Base-by-base conservation (phyloP, 2,797 vertebrate genomes). In the Aphelocoma californica region DNA sequence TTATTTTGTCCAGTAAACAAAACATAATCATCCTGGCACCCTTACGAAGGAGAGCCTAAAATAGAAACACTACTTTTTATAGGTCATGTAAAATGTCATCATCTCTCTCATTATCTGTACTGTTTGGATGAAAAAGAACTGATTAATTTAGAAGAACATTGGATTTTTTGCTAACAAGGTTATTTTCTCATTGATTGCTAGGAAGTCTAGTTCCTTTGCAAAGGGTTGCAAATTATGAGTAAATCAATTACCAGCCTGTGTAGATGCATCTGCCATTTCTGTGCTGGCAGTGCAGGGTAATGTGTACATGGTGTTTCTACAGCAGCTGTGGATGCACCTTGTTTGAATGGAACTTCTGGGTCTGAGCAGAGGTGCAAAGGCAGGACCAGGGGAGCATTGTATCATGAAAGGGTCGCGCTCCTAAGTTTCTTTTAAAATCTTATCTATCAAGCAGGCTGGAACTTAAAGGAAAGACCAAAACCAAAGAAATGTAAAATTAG, bases 1-100 rank as follows among this genome's bases (percentile, higher is more conserved):
- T 97, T 96, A 95, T 96, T 93, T 73, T 90, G 92, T 95, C 95
- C 92, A 84, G 93, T 91, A 95, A 95, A 95, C 96, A 97, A 94
- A 95, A 65, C 86, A 82, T 96, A 96, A 96, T 96, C 86, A 95
- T 94, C 61, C 56, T 94, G 91, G 91, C 94, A 96, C 83, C 94
- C 83, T 93, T 91, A 86, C 0, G 56, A 93, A 88, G 78, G 77
- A 90, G 70, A 96, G 67, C 86, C 83, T 80, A 93, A 97, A 97
- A 94, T 92, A 95, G 96, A 90, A 95, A 71, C 77, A 69, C 48
- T 80, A 19, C 81, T 93, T 61, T 97, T 96, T 82, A 92, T 96
- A 94, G 94, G 95, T 94, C 96, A 65, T 77, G 71, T 67, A 47
- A 93, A 95, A 94, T 95, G 93, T 85, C 87, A 88, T 88, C 73